Percentiles rank a stretch among this genome's conserved stretches.
Conservation (phyloP, 2,888 invertebrate species). For the Sclerodermus sp. region DNA sequence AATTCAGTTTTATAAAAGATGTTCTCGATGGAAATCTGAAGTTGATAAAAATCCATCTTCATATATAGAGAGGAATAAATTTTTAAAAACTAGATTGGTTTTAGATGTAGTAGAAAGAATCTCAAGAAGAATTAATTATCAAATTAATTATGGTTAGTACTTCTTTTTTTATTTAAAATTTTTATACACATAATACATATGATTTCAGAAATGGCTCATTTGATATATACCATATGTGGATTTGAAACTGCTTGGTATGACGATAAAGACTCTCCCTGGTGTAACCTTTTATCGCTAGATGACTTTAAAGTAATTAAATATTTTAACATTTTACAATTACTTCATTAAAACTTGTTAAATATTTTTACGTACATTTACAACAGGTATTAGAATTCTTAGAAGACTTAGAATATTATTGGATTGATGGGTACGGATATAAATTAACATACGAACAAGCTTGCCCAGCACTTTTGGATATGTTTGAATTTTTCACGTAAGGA, state of each 20-base stretch:
- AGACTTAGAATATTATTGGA: conserved; percentile 80
- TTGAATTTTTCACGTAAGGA: conserved; percentile 69
- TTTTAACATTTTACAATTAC: neutral
- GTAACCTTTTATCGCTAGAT: conserved; percentile 68
- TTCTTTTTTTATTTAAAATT: neutral
- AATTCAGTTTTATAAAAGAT: conserved; percentile 75
- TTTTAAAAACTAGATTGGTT: conserved; percentile 63
- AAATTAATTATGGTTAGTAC: conserved; percentile 50
- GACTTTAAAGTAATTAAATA: conserved; percentile 61
- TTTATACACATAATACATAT: neutral
- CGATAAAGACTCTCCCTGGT: conserved; percentile 73
- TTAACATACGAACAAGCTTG: conserved; percentile 78
- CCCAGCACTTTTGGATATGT: conserved; percentile 70
- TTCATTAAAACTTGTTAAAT: neutral
- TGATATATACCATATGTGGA: conserved; percentile 75
- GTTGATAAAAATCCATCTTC: conserved; percentile 70
- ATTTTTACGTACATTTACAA: conserved; percentile 18
- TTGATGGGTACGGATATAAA: conserved; percentile 78
- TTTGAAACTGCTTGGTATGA: conserved; percentile 83
- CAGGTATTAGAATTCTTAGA: conserved; percentile 74
- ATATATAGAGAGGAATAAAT: conserved; percentile 62
- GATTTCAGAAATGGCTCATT: conserved; percentile 62
- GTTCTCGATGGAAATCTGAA: conserved; percentile 70
- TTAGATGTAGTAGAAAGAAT: conserved; percentile 63
- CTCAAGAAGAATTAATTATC: conserved; percentile 65